phyloP scores from a whole-genome alignment of 2,113 vertebrate genomes.

The Ammodramus savannarum region DNA sequence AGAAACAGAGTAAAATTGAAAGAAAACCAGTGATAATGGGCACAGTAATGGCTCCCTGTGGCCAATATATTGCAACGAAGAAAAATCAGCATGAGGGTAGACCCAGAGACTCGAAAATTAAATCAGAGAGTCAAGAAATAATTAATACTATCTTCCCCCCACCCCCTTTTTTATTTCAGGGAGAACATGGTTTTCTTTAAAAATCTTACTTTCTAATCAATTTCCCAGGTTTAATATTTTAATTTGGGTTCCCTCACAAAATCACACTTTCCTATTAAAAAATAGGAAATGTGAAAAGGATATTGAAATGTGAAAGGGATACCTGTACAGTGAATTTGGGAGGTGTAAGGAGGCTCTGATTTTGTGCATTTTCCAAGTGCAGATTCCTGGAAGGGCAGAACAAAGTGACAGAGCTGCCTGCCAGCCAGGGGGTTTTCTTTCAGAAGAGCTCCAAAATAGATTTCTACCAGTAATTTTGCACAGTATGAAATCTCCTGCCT shows the following conservation, averaged over 20 bases:
- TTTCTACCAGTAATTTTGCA: neutral
- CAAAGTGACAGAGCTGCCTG: neutral
- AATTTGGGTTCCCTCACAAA: neutral
- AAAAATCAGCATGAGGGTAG: neutral
- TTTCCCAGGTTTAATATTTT: neutral
- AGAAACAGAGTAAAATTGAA: neutral
- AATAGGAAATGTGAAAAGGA: neutral
- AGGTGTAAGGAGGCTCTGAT: neutral
- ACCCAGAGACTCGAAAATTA: neutral
- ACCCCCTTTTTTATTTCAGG: rapidly evolving
- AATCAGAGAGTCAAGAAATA: neutral
- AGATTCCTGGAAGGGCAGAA: neutral
- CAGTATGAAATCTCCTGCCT: neutral
- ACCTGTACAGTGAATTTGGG: neutral
- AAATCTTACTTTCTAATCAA: neutral
- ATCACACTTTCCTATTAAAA: neutral
- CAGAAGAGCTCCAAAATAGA: neutral
- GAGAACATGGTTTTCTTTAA: neutral
- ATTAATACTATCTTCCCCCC: neutral
- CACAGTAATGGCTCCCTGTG: neutral
- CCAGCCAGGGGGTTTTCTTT: neutral
- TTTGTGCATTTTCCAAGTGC: neutral
- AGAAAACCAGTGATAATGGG: neutral
- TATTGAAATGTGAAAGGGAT: neutral
- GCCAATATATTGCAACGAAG: neutral